Evolutionary conservation across 2,113 vertebrate species (phyloP).

Genomic region (Mixornis gularis): DNA sequence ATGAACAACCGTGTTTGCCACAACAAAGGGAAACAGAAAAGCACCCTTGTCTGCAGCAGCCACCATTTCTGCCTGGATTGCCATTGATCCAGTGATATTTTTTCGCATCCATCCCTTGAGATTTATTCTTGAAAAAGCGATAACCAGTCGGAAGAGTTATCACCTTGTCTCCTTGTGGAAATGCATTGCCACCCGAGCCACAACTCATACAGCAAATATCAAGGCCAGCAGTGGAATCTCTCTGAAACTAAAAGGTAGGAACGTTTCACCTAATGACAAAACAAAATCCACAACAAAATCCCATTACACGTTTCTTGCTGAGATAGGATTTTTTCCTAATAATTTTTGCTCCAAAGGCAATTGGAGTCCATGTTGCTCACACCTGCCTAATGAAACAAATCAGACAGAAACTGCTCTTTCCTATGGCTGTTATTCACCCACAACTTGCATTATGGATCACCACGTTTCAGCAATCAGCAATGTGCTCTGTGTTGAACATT

Average conservation of each 20-base stretch:
- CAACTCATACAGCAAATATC: background rate
- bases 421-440: background rate
- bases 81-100: background rate
- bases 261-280: background rate
- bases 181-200: background rate
- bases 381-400: background rate
- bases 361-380: background rate
- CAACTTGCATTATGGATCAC: background rate
- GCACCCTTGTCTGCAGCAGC: background rate
- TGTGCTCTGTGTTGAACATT: background rate
- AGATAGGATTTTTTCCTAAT: background rate
- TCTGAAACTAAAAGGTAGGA: background rate
- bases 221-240: background rate
- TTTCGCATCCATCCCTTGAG: background rate
- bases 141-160: slow-evolving; percentile 17
- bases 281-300: background rate
- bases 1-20: background rate
- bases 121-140: slow-evolving; percentile 26
- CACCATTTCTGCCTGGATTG: background rate
- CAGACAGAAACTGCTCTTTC: background rate
- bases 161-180: slow-evolving; percentile 19
- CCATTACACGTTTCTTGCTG: background rate
- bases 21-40: background rate
- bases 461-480: background rate
- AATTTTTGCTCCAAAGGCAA: background rate